Evolutionary conservation across 1,140 invertebrate species (phyloP).

Genomic region (Lucilia sericata): DNA sequence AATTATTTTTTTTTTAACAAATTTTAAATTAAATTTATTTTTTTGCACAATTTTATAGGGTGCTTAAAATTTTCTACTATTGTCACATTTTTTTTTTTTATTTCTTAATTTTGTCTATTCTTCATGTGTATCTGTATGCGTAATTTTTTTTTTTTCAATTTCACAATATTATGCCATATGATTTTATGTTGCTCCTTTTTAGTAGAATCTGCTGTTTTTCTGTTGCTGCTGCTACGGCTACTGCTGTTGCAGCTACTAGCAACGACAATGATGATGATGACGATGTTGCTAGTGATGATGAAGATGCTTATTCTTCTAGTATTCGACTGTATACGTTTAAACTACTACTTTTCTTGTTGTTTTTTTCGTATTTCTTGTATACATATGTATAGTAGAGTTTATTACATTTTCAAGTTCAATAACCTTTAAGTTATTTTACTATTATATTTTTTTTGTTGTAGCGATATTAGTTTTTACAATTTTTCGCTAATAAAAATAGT

Average conservation of each 20-base stretch:
- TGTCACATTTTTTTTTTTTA: not conserved
- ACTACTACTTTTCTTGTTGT: not conserved
- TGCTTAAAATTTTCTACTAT: not conserved
- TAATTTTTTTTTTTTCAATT: not conserved
- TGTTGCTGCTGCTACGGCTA: not conserved
- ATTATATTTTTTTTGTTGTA: not conserved
- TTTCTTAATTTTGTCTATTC: not conserved
- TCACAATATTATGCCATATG: constrained; percentile 40
- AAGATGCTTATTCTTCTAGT: not conserved
- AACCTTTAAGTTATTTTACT: constrained; percentile 31
- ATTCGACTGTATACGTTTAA: not conserved
- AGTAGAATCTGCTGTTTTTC: not conserved
- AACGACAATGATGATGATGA: not conserved
- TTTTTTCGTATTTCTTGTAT: not conserved
- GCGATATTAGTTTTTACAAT: not conserved
- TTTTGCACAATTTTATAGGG: not conserved
- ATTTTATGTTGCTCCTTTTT: constrained; percentile 26
- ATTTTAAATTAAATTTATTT: not conserved
- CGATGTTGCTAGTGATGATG: not conserved
- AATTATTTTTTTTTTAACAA: not conserved
- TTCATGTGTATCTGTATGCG: not conserved
- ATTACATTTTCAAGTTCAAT: constrained; percentile 39
- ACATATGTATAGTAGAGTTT: not conserved
- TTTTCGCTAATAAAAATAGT: not conserved
- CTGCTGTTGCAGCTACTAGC: not conserved